Conservation (phyloP, 1,140 invertebrate species). For the Apis laboriosa region DNA sequence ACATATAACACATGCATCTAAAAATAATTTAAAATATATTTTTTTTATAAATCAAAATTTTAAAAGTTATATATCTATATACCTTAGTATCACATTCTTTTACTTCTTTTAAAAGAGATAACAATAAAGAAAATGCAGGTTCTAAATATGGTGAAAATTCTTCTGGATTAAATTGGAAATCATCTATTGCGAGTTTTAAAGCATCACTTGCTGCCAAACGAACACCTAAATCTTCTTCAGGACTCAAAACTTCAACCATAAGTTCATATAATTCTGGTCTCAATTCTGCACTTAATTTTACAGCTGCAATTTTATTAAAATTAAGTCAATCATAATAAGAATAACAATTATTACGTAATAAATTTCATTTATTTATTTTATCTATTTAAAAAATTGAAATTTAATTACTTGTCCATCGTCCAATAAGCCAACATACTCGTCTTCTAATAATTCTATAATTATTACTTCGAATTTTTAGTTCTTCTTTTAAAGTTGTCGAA, state of each 20-base stretch:
- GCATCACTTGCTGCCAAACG: slow-evolving; percentile 89
- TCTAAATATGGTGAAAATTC: slow-evolving; percentile 92
- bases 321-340: slow-evolving; percentile 13
- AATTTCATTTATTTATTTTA: background rate
- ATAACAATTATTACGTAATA: background rate
- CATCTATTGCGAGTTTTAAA: slow-evolving; percentile 91
- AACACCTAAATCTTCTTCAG: slow-evolving; percentile 91
- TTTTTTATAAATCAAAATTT: slow-evolving; percentile 33
- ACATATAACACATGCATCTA: slow-evolving; percentile 94
- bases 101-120: slow-evolving; percentile 92
- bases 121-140: slow-evolving; percentile 88
- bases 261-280: slow-evolving; percentile 91
- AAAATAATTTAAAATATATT: slow-evolving; percentile 49
- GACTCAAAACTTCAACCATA: slow-evolving; percentile 86
- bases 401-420: slow-evolving; percentile 76
- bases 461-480: slow-evolving; percentile 90
- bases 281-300: slow-evolving; percentile 90
- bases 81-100: slow-evolving; percentile 96
- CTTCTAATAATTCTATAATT: slow-evolving; percentile 94
- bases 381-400: background rate
- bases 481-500: slow-evolving; percentile 89
- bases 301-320: slow-evolving; percentile 78
- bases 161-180: slow-evolving; percentile 94
- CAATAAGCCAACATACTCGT: slow-evolving; percentile 93
- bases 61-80: slow-evolving; percentile 58